These are phyloP conservation scores for Alaudala cheleensis DNA, from an alignment of 2,113 vertebrate genomes.

Conservation along the genomic window DNA sequence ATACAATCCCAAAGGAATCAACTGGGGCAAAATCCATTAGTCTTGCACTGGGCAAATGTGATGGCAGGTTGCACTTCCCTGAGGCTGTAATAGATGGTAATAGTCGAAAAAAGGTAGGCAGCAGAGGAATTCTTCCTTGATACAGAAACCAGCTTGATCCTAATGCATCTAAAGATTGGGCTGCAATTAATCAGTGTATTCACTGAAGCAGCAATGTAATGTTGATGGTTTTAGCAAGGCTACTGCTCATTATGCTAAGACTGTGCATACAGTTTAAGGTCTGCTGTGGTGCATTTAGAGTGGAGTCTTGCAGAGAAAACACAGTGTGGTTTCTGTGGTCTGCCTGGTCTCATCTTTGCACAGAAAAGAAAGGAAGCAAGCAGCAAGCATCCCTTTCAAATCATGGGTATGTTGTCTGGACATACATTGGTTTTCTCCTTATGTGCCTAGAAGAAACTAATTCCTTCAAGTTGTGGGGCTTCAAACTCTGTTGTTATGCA, in stretches of 20 bases:
- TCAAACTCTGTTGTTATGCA: neutral
- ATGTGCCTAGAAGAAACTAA: neutral
- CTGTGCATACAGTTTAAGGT: neutral
- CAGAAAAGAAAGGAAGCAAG: neutral
- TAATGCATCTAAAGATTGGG: neutral
- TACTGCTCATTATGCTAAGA: neutral
- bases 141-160: neutral
- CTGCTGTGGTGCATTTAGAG: neutral
- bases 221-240: neutral
- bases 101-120: neutral
- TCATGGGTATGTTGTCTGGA: neutral
- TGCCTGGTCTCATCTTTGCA: neutral
- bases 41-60: neutral
- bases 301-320: neutral
- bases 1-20: neutral
- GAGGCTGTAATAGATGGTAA: neutral
- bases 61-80: neutral
- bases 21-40: neutral
- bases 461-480: neutral
- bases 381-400: neutral
- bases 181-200: slow-evolving; percentile 1
- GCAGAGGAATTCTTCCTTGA: neutral
- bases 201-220: neutral
- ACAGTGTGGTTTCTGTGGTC: neutral
- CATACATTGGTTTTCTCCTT: neutral